Conservation (phyloP, 1,140 invertebrate species). For the Stenopsyche tienmushanensis region DNA sequence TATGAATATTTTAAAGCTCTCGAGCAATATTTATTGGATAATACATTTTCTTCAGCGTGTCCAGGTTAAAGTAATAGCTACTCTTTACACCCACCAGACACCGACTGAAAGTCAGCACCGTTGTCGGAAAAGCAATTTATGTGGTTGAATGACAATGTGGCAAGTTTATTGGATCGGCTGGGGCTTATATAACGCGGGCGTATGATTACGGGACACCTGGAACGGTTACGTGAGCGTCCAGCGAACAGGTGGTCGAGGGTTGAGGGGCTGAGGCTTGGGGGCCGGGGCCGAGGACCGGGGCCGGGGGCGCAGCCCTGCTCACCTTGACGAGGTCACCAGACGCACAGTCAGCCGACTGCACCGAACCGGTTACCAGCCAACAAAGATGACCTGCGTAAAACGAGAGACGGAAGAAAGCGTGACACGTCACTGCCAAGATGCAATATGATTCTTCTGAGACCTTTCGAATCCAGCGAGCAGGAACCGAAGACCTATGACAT, state of each 20-base stretch:
- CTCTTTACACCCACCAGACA: neutral
- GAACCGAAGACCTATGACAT: no score
- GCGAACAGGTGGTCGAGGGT: neutral
- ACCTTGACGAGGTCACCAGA: slow-evolving; percentile 33
- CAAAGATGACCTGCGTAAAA: neutral
- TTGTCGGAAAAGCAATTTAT: no score
- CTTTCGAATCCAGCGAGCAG: no score
- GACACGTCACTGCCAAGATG: neutral
- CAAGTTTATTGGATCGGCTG: neutral
- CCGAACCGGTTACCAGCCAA: neutral
- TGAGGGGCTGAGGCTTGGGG: neutral
- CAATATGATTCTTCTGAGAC: no score
- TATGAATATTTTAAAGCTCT: no score
- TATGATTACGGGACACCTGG: neutral
- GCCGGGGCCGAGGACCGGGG: slow-evolving; percentile 1
- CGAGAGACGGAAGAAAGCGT: slow-evolving; percentile 1
- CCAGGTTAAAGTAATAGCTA: no score
- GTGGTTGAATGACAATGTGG: no score
- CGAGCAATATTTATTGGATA: no score
- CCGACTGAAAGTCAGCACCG: neutral
- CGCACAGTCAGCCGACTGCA: neutral
- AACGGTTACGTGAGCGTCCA: neutral
- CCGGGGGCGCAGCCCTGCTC: slow-evolving; percentile 1
- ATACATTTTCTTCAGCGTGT: no score
- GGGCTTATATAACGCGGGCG: no score